phyloP scores from a whole-genome alignment of 2,113 vertebrate species.

The Nyctereutes procyonoides region DNA sequence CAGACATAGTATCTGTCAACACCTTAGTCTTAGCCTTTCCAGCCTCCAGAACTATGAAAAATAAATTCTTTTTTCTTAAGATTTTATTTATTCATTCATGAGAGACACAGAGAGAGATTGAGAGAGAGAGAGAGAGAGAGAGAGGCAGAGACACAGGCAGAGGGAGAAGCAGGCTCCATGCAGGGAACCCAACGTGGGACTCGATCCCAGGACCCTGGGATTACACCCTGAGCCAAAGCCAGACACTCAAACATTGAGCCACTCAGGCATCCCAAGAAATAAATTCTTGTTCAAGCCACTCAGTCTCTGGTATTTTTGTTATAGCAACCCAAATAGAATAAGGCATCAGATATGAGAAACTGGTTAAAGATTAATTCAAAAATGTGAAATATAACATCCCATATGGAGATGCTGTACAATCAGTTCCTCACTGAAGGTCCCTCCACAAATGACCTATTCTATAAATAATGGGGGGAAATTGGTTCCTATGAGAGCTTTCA shows the following conservation, averaged over 20 bases:
- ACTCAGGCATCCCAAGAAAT: too few species aligned
- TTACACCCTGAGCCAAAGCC: too few species aligned
- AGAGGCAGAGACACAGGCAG: too few species aligned
- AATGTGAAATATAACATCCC: neutral
- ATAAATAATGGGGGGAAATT: neutral
- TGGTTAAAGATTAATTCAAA: neutral
- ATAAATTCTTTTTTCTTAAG: neutral
- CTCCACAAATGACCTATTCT: neutral
- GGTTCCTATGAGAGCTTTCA: neutral
- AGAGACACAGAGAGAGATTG: too few species aligned
- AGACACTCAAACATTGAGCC: too few species aligned
- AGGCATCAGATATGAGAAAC: neutral
- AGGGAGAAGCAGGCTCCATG: too few species aligned
- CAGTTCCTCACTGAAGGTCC: neutral
- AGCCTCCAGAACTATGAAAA: neutral
- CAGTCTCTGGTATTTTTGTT: neutral
- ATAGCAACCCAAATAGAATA: neutral
- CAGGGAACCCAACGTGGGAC: too few species aligned
- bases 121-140: too few species aligned
- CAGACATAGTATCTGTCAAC: neutral
- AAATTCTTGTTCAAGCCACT: neutral
- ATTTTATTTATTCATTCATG: too few species aligned
- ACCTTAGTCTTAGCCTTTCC: neutral
- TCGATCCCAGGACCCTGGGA: too few species aligned
- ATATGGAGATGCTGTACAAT: neutral